A percentile compares a stretch with the other conserved stretches of the same genome.
These are phyloP conservation scores for Mongoloraphidia duomilia DNA, from an alignment of 2,888 invertebrate genomes.

Conservation along the genomic window DNA sequence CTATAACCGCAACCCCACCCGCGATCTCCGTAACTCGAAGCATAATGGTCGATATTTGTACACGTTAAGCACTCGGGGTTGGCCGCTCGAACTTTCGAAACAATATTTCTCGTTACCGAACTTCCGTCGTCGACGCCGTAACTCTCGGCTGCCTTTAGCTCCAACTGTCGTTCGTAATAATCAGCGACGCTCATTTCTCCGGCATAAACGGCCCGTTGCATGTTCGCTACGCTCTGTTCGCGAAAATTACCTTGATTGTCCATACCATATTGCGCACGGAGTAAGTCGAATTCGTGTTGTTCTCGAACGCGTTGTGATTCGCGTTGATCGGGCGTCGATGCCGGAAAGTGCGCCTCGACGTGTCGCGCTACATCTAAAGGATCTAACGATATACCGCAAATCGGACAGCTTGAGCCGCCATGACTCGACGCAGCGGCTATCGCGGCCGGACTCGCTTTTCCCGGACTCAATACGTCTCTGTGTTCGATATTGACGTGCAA, in stretches of 20 bases:
- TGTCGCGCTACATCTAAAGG: conserved; percentile 63
- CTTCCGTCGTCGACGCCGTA: conserved; percentile 70
- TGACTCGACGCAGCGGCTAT: conserved; percentile 10
- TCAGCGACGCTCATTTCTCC: conserved; percentile 76
- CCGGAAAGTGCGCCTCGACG: conserved; percentile 69
- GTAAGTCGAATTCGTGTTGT: conserved; percentile 65
- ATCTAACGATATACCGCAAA: conserved; percentile 32
- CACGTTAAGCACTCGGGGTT: conserved; percentile 44
- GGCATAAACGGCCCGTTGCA: conserved; percentile 70
- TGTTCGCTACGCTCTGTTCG: conserved; percentile 61
- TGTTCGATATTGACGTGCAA: conserved; percentile 78
- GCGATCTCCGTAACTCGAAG: conserved; percentile 74
- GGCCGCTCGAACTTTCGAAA: conserved; percentile 34
- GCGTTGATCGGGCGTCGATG: conserved; percentile 36
- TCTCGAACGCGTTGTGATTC: conserved; percentile 60
- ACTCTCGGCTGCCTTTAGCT: conserved; percentile 58
- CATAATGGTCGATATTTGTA: conserved; percentile 73
- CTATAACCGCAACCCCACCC: conserved; percentile 91
- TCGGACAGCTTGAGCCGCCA: conserved; percentile 25
- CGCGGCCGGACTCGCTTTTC: conserved; percentile 23
- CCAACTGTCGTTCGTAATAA: conserved; percentile 69
- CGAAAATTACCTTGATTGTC: conserved; percentile 71
- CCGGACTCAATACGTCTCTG: conserved; percentile 62
- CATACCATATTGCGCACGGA: conserved; percentile 79
- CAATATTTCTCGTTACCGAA: conserved; percentile 61